Conservation (phyloP, 2,113 vertebrate genomes). For the Hyperopisus bebe region DNA sequence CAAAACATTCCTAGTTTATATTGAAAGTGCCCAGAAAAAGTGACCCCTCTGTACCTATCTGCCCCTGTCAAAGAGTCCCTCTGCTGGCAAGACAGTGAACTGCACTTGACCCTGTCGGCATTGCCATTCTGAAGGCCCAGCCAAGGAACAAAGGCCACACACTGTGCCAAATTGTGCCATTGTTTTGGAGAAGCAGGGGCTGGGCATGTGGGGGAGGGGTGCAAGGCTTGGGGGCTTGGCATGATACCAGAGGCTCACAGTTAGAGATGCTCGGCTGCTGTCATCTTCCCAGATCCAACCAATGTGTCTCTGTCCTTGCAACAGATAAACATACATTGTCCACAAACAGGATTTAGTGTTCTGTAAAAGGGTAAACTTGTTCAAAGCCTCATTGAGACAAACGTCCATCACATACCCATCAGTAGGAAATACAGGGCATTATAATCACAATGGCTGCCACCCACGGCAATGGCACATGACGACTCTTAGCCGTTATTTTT, state of each 20-base stretch:
- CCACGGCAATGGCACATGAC: neutral
- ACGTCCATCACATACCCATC: neutral
- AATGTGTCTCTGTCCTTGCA: neutral
- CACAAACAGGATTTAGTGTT: constrained; percentile 5
- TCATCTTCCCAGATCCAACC: neutral
- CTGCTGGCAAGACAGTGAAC: constrained; percentile 47
- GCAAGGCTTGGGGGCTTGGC: constrained; percentile 16
- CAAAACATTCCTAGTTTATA: neutral
- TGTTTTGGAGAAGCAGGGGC: constrained; percentile 13
- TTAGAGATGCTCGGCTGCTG: neutral
- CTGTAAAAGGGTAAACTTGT: neutral
- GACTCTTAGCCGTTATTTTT: neutral
- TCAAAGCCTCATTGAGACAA: neutral
- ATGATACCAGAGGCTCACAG: constrained; percentile 12
- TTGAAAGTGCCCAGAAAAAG: constrained; percentile 5
- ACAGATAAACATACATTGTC: neutral
- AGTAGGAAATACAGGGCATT: neutral
- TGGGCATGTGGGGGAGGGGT: neutral
- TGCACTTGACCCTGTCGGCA: constrained; percentile 46
- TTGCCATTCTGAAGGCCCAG: constrained; percentile 37
- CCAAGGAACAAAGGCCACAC: constrained; percentile 52
- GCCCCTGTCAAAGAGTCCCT: constrained; percentile 40
- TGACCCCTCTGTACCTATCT: neutral
- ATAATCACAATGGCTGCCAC: neutral
- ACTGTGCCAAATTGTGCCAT: constrained; percentile 45